phyloP scores from a whole-genome alignment of 2,113 vertebrate species.

The Pelecanus crispus region DNA sequence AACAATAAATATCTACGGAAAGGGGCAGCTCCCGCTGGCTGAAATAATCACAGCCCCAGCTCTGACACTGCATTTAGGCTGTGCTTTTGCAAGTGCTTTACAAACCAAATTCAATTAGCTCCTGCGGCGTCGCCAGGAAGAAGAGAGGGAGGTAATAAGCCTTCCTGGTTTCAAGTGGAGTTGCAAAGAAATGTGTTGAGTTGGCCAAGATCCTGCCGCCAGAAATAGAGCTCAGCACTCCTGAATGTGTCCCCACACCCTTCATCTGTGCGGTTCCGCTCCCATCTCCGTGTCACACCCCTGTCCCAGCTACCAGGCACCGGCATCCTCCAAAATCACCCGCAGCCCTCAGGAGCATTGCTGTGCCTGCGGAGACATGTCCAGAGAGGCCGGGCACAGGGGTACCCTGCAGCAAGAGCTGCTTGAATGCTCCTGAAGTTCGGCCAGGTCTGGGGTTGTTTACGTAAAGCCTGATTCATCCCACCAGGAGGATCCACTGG shows the following conservation, averaged over 20 bases:
- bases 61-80: slow-evolving; percentile 50
- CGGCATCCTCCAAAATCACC: not conserved
- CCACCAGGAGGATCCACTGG: not conserved
- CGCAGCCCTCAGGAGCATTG: not conserved
- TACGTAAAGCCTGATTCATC: slow-evolving; percentile 52
- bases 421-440: not conserved
- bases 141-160: slow-evolving; percentile 38
- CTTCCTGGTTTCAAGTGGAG: slow-evolving; percentile 33
- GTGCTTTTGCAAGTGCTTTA: slow-evolving; percentile 64
- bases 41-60: slow-evolving; percentile 43
- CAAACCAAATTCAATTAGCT: slow-evolving; percentile 61
- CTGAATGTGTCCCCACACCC: not conserved
- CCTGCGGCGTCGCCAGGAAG: slow-evolving; percentile 41
- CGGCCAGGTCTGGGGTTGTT: not conserved
- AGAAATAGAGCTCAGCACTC: not conserved
- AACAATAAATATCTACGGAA: slow-evolving; percentile 62
- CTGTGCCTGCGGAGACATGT: not conserved
- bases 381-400: not conserved
- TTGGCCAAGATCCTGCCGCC: not conserved
- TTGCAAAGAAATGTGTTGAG: slow-evolving; percentile 11
- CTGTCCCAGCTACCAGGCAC: accelerated
- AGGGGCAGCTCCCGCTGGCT: slow-evolving; percentile 62
- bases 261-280: not conserved
- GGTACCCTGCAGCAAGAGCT: not conserved
- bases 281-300: not conserved